Evolutionary conservation across 2,888 invertebrate species (phyloP).

Genomic region (Yponomeuta malinellus): DNA sequence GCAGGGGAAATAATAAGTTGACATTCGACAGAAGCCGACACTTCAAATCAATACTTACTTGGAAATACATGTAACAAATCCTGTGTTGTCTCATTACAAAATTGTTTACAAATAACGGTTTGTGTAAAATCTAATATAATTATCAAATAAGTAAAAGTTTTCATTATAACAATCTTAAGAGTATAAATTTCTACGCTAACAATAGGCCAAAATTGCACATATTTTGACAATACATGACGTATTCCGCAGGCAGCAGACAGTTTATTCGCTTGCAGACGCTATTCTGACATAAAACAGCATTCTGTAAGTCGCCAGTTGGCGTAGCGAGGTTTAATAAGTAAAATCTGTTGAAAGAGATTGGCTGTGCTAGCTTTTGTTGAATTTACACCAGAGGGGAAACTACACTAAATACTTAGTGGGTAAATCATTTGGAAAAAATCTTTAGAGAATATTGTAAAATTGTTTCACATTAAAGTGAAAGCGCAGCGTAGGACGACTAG

Average conservation of each 20-base stretch:
- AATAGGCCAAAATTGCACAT: slow-evolving; percentile 45
- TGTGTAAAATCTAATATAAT: slow-evolving; percentile 48
- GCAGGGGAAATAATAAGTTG: no score
- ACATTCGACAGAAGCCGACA: neutral
- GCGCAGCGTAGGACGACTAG: no score
- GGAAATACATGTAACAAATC: slow-evolving; percentile 41
- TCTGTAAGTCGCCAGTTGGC: neutral
- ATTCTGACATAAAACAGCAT: neutral
- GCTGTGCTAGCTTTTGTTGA: neutral
- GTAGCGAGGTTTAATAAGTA: neutral
- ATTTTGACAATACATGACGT: slow-evolving; percentile 44
- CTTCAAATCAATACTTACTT: slow-evolving; percentile 25
- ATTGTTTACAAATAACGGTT: slow-evolving; percentile 35
- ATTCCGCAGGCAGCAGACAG: neutral
- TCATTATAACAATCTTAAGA: slow-evolving; percentile 51
- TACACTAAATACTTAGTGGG: no score
- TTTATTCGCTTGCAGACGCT: neutral
- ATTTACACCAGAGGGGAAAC: neutral
- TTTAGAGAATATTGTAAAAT: no score
- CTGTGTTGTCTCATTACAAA: slow-evolving; percentile 37
- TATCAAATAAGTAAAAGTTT: slow-evolving; percentile 56
- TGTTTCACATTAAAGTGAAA: no score
- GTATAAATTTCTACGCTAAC: slow-evolving; percentile 27
- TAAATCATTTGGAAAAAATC: no score
- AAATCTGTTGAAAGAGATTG: neutral